Conservation (phyloP, 2,797 vertebrate genomes). For the Cichlasoma orientale region DNA sequence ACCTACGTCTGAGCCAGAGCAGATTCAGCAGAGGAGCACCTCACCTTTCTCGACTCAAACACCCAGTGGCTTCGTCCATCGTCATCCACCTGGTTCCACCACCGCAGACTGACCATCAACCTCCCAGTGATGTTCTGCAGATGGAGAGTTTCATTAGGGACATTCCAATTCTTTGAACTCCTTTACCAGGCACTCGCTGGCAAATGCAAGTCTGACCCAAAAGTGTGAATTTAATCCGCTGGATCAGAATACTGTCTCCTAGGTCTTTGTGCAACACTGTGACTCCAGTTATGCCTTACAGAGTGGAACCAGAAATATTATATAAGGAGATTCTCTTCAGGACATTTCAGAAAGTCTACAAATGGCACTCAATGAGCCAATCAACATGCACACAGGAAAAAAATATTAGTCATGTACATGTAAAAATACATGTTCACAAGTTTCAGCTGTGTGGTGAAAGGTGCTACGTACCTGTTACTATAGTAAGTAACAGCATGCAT, state of each 20-base stretch:
- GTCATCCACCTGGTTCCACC: conserved; percentile 98
- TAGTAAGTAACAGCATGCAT: no score
- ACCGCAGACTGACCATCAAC: conserved; percentile 92
- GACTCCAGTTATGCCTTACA: not conserved
- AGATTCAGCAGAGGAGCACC: rapidly evolving
- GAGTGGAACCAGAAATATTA: not conserved
- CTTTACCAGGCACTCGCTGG: no score
- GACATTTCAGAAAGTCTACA: not conserved
- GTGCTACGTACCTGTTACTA: not conserved
- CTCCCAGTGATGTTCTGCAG: conserved; percentile 92
- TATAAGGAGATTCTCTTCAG: rapidly evolving
- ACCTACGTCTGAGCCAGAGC: not conserved
- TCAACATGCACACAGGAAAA: rapidly evolving
- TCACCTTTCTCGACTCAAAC: conserved; percentile 94
- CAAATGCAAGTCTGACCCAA: no score
- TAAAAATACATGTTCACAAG: not conserved
- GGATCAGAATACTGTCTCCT: rapidly evolving
- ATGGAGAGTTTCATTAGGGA: not conserved
- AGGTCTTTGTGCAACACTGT: not conserved
- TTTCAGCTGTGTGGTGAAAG: not conserved
- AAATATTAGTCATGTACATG: not conserved
- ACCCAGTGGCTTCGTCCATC: conserved; percentile 96
- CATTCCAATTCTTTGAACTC: not conserved
- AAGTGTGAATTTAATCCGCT: no score
- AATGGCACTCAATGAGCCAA: not conserved